Conservation (phyloP, 2,113 vertebrate genomes). For the Cacatua alba region DNA sequence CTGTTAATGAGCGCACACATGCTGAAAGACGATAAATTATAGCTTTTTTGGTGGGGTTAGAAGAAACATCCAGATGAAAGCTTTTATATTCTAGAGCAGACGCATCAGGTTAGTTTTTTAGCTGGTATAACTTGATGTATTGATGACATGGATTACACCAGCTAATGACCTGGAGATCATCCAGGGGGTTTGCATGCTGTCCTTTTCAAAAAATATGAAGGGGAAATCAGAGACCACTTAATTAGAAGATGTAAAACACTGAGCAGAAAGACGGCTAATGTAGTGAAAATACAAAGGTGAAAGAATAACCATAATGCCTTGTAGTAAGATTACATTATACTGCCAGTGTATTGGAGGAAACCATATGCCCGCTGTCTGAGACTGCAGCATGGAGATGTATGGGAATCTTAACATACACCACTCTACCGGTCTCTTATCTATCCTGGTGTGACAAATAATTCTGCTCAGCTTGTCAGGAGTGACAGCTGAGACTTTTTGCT, state of each 20-base stretch:
- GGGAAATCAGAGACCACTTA: neutral
- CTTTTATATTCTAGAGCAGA: neutral
- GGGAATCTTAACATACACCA: conserved; percentile 33
- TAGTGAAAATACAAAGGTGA: neutral
- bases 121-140: neutral
- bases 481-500: conserved; percentile 80
- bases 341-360: neutral
- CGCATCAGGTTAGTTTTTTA: neutral
- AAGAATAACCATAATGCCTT: neutral
- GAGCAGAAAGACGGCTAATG: neutral
- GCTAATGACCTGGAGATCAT: neutral
- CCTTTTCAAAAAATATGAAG: neutral
- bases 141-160: neutral
- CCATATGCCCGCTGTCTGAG: neutral
- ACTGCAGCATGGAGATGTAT: neutral
- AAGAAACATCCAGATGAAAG: neutral
- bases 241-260: neutral
- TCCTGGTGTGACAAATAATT: conserved; percentile 82
- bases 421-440: conserved; percentile 70
- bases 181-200: neutral
- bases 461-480: conserved; percentile 73
- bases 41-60: neutral
- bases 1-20: neutral
- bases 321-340: neutral
- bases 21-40: neutral